These are phyloP conservation scores for Dicentrarchus labrax DNA, from an alignment of 2,113 vertebrate species.

Conservation along the genomic window DNA sequence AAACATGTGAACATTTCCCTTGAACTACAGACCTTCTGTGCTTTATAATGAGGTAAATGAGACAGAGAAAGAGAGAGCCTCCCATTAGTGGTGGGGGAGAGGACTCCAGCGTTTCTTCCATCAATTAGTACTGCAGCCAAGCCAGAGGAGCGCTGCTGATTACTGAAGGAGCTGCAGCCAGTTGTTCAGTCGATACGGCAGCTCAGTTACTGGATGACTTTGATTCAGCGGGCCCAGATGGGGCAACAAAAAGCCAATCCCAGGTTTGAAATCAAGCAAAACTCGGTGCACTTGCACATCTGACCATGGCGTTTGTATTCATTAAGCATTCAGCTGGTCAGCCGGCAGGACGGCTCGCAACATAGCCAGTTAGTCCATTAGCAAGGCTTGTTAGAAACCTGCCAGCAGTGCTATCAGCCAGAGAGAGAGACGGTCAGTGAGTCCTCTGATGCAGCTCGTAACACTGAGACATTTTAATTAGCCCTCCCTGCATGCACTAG, in stretches of 20 bases:
- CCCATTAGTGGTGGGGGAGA: conserved; percentile 82
- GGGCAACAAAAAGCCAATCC: neutral
- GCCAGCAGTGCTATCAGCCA: neutral
- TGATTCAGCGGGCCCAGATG: conserved; percentile 24
- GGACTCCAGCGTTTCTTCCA: conserved; percentile 81
- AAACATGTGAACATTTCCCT: conserved; percentile 77
- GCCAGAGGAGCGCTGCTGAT: conserved; percentile 84
- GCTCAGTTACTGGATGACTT: conserved; percentile 17
- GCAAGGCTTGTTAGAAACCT: conserved; percentile 17
- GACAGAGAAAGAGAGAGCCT: conserved; percentile 75
- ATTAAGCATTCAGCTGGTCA: conserved; percentile 17
- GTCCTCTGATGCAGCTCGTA: conserved; percentile 15
- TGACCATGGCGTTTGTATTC: neutral
- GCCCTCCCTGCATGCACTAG: conserved; percentile 53
- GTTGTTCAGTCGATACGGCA: conserved; percentile 29
- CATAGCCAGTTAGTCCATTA: conserved; percentile 13
- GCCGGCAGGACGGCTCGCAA: neutral
- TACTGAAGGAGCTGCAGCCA: conserved; percentile 79
- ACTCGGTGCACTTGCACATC: neutral
- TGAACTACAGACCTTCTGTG: conserved; percentile 89
- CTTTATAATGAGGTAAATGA: conserved; percentile 88
- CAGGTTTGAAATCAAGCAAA: conserved; percentile 21
- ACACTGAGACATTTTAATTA: conserved; percentile 10
- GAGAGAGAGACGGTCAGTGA: conserved; percentile 4
- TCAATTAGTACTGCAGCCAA: conserved; percentile 87